These are phyloP conservation scores for Drosophila azteca DNA, from an alignment of 1,140 invertebrate genomes.

Conservation along the genomic window DNA sequence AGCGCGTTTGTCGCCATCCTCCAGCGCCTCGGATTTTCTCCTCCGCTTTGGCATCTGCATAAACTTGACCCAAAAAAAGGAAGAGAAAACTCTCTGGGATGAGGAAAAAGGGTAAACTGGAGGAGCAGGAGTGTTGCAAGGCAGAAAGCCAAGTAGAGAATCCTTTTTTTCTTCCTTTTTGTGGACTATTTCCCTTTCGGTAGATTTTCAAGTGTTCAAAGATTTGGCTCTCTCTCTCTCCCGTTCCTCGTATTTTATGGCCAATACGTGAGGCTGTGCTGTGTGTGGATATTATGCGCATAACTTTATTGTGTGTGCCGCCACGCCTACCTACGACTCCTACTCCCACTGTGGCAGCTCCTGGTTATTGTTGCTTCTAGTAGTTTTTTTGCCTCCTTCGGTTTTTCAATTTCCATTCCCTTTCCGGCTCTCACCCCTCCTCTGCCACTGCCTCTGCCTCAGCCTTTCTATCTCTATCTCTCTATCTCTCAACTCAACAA, in stretches of 20 bases:
- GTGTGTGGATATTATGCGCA: conserved; percentile 74
- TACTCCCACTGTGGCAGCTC: not conserved
- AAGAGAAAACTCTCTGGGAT: conserved; percentile 18
- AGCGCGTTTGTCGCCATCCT: conserved; percentile 71
- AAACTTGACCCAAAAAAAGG: conserved; percentile 77
- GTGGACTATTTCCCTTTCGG: conserved; percentile 61
- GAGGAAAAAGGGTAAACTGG: conserved; percentile 3
- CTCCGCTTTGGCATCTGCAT: conserved; percentile 67
- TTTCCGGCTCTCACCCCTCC: not conserved
- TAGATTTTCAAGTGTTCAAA: conserved; percentile 69
- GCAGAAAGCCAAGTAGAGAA: conserved; percentile 52
- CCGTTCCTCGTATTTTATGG: conserved; percentile 60
- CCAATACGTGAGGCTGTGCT: conserved; percentile 73
- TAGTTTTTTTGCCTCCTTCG: conserved; percentile 45
- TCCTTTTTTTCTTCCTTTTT: conserved; percentile 53
- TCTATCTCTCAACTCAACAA: conserved; percentile 53
- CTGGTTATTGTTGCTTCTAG: conserved; percentile 9
- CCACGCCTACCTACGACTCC: conserved; percentile 33
- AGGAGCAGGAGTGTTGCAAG: conserved; percentile 8
- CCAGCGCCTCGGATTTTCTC: conserved; percentile 33
- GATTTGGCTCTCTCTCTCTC: conserved; percentile 31
- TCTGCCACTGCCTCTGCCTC: not conserved
- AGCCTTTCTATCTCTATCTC: conserved; percentile 11
- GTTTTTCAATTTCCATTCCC: conserved; percentile 73
- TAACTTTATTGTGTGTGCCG: conserved; percentile 64